Evolutionary conservation across 2,888 invertebrate species (phyloP), one percentile per base, ranked within the genome.

Genomic region (Germaria angustata): DNA sequence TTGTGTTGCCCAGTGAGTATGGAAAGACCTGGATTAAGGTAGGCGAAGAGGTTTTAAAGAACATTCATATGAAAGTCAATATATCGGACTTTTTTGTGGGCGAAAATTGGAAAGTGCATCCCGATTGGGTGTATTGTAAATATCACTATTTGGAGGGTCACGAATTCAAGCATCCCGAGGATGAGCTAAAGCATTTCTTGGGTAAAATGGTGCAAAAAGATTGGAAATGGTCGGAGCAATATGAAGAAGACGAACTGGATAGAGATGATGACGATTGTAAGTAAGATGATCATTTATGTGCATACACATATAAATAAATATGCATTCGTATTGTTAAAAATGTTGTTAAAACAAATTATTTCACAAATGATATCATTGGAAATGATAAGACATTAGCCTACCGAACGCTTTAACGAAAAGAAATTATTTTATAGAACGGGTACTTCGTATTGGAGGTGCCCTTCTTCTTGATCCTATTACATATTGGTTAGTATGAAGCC

Each of bases 81-180:
- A 93, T 96, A 46, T 94, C 94, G 0, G 93, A 94, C 55, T 96
- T 94, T 88, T 96, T 96, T 88, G 92, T 92, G 77, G 96, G 95
- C 11, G 93, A 92, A 6, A 93, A 94, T 88, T 96, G 95, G 94
- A 94, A 95, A 87, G 93, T 96, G 34, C 97, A 97, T 92, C 96
- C 96, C 0, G 94, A 96, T 87, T 97, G 97, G 97, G 95, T 96
- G 0, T 97, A 97, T 89, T 97, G 97, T 89, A 95, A 95, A 87
- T 97, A 96, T 88, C 96, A 96, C 88, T 96, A 96, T 87, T 91
- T 95, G 66, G 95, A 95, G 89, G 95, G 95, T 0, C 95, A 95
- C 86, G 94, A 95, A 87, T 95, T 95, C 79, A 91, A 92, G 8
- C 93, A 93, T n/a, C 93, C 95, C 0, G 96, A 97, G 90, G 93